Base-by-base conservation (phyloP, 2,113 vertebrate species). In the Morone saxatilis region DNA sequence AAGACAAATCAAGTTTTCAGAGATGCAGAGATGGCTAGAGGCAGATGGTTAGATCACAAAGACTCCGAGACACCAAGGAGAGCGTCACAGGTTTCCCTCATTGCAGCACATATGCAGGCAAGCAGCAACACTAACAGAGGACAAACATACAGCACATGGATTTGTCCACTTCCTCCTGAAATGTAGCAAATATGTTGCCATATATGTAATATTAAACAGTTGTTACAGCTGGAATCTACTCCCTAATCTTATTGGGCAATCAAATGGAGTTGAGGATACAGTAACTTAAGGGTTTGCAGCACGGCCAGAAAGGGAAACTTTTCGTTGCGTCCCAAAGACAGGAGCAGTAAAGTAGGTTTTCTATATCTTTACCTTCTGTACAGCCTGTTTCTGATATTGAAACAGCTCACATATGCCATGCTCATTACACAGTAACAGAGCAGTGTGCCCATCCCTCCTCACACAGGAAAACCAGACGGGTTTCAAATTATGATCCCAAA, bases 341-440 rank as follows among this genome's bases (percentile, higher is more conserved):
- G 22, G 13, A 66, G 56, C 56, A 38, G 22, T 17, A 71, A 54
- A 13, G 53, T 5, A 5, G 31, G 16, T 73, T 71, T 48, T 36
- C 0, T 48, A 1, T 56, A 4, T 77, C 17, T 63, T 16, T 7
- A 11, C 62, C 22, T 5, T 10, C n/a, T 61, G 63, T 31, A n/a
- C 48, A 60, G 69, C 45, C 57, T 38, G 65, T 85, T 90, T 83
- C 50, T 81, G 80, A 76, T 75, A 73, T 20, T 63, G 54, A 84
- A 88, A 85, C 81, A 59, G 72, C 68, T 51, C 54, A 51, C 57
- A 70, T 70, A 61, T 25, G 57, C 82, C 22, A 59, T 76, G 83
- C 76, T 90, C 75, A 86, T 93, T 92, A 93, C 90, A 90, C 88
- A 91, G 92, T 92, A 93, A 94, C 83, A 83, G 82, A 90, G 90